Conservation (phyloP, 2,888 invertebrate genomes). For the Punctoribates punctum region DNA sequence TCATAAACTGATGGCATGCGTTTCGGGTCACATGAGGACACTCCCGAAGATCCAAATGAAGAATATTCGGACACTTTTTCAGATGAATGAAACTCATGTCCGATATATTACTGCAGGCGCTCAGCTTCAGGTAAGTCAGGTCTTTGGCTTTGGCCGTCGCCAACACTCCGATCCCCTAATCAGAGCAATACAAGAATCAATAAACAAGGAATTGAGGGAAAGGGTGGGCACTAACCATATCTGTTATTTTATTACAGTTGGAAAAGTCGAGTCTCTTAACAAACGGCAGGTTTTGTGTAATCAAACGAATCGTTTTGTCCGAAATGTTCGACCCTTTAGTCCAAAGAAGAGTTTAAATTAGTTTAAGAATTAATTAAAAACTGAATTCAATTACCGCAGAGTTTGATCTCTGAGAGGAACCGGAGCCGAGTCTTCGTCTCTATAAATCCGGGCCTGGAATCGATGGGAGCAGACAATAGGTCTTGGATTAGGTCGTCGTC, state of each 20-base stretch:
- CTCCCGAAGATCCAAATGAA: slow-evolving; percentile 49
- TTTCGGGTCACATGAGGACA: slow-evolving; percentile 49
- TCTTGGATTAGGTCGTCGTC: slow-evolving; percentile 79
- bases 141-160: slow-evolving; percentile 59
- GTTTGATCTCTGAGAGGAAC: slow-evolving; percentile 67
- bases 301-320: slow-evolving; percentile 68
- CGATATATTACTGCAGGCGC: slow-evolving; percentile 63
- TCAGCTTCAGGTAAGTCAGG: slow-evolving; percentile 70
- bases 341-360: no score
- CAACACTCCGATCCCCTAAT: slow-evolving; percentile 22
- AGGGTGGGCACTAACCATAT: slow-evolving; percentile 62
- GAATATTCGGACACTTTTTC: slow-evolving; percentile 50
- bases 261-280: slow-evolving; percentile 73
- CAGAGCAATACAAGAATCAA: background rate
- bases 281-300: slow-evolving; percentile 52
- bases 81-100: slow-evolving; percentile 74
- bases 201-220: background rate
- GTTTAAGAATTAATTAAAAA: background rate
- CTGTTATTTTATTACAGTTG: slow-evolving; percentile 80
- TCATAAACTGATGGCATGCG: slow-evolving; percentile 49
- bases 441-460: slow-evolving; percentile 67
- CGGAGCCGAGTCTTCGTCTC: slow-evolving; percentile 72
- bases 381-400: slow-evolving; percentile 57
- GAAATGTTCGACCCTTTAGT: slow-evolving; percentile 74
- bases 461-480: slow-evolving; percentile 78